Evolutionary conservation across 2,888 invertebrate genomes (phyloP).

Genomic region (Caradrina kadenii): DNA sequence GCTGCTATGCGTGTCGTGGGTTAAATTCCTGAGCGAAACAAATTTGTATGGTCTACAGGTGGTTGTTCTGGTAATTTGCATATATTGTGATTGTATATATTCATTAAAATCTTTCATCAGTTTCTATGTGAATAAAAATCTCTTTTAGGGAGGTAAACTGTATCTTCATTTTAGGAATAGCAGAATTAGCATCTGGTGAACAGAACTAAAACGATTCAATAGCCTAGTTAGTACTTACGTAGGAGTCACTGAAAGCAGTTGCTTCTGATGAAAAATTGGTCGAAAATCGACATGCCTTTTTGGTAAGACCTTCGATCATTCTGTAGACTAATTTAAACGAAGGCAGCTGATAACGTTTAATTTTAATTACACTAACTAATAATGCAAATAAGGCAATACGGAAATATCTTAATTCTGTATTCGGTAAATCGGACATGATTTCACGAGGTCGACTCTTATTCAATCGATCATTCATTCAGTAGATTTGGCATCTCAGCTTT

Average conservation of each 20-base stretch:
- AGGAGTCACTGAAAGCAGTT: not conserved
- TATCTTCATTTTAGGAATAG: not conserved
- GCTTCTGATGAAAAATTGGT: not conserved
- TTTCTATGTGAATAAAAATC: no score
- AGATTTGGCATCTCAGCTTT: slow-evolving; percentile 54
- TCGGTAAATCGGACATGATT: slow-evolving; percentile 22
- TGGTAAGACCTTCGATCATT: not conserved
- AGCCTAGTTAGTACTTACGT: not conserved
- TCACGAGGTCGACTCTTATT: slow-evolving; percentile 30
- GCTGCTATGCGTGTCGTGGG: no score
- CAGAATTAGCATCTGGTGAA: no score
- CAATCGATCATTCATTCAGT: slow-evolving; percentile 22
- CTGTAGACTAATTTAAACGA: slow-evolving; percentile 21
- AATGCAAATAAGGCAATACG: slow-evolving; percentile 37
- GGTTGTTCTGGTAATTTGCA: no score
- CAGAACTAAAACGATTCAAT: not conserved
- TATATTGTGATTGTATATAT: no score
- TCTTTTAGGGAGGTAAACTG: no score
- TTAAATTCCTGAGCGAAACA: no score
- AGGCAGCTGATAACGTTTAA: slow-evolving; percentile 24
- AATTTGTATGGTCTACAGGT: no score
- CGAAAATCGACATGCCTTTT: not conserved
- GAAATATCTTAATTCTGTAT: slow-evolving; percentile 44
- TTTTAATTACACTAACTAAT: slow-evolving; percentile 43
- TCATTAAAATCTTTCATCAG: no score